phyloP scores from a whole-genome alignment of 2,888 invertebrate genomes.

The Apantesis nais region DNA sequence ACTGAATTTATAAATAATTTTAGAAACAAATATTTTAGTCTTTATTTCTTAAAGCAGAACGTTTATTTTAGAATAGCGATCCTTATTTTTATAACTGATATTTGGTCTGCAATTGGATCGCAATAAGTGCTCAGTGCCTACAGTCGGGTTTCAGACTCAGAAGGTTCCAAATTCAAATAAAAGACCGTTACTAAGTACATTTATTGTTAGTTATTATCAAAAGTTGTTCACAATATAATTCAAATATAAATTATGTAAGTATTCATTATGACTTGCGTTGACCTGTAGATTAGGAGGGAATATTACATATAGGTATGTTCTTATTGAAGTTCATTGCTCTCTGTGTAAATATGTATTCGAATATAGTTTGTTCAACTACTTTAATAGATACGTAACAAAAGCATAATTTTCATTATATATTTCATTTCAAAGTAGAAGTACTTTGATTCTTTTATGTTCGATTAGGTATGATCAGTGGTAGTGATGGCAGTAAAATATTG shows the following conservation, averaged over 20 bases:
- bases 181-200: not conserved
- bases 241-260: not conserved
- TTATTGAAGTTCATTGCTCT: slow-evolving; percentile 15
- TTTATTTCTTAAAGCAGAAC: no score
- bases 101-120: no score
- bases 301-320: not conserved
- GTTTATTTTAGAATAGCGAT: no score
- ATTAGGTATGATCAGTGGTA: not conserved
- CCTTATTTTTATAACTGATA: no score
- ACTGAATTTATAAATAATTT: no score
- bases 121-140: no score
- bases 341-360: not conserved
- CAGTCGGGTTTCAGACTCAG: not conserved
- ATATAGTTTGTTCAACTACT: not conserved
- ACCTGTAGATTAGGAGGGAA: not conserved
- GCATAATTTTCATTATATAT: not conserved
- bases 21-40: no score
- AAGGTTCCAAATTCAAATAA: not conserved
- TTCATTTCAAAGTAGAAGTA: no score
- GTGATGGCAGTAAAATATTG: not conserved
- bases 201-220: not conserved
- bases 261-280: not conserved
- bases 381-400: not conserved
- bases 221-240: not conserved
- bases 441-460: not conserved